Conservation (phyloP, 2,797 vertebrate species). For the Muraenolepis orangiensis region DNA sequence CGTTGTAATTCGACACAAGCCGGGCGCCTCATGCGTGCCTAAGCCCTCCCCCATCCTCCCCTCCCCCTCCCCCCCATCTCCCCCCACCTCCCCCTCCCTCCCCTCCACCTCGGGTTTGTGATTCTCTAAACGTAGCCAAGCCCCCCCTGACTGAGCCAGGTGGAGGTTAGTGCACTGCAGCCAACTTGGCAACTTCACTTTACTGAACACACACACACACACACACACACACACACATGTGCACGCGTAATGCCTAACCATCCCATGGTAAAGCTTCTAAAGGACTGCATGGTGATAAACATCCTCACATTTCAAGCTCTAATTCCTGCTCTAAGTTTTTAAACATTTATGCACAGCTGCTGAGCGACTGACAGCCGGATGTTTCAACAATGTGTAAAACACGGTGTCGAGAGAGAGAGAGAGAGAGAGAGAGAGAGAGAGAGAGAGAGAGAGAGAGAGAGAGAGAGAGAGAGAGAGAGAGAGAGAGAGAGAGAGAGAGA, state of each 20-base stretch:
- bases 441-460: too few relatives aligned
- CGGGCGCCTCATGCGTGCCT: slow-evolving; percentile 60
- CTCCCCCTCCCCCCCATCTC: slow-evolving; percentile 27
- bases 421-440: too few relatives aligned
- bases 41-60: slow-evolving; percentile 60
- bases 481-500: too few relatives aligned
- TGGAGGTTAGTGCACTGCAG: slow-evolving; percentile 59
- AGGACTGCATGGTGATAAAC: too few relatives aligned
- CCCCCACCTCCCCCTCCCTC: too few relatives aligned
- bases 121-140: too few relatives aligned
- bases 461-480: too few relatives aligned
- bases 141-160: slow-evolving; percentile 44
- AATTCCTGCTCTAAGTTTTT: not conserved
- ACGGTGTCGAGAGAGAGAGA: too few relatives aligned
- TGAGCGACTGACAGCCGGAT: too few relatives aligned
- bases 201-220: slow-evolving; percentile 11
- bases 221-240: slow-evolving; percentile 13
- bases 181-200: slow-evolving; percentile 56
- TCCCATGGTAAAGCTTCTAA: not conserved
- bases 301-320: slow-evolving; percentile 5
- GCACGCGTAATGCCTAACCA: not conserved
- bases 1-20: slow-evolving; percentile 66
- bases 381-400: too few relatives aligned
- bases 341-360: not conserved
- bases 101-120: too few relatives aligned